Evolutionary conservation across 53 echinoderm and acorn worm species (phyloP).

Genomic region (Antedon mediterranea): DNA sequence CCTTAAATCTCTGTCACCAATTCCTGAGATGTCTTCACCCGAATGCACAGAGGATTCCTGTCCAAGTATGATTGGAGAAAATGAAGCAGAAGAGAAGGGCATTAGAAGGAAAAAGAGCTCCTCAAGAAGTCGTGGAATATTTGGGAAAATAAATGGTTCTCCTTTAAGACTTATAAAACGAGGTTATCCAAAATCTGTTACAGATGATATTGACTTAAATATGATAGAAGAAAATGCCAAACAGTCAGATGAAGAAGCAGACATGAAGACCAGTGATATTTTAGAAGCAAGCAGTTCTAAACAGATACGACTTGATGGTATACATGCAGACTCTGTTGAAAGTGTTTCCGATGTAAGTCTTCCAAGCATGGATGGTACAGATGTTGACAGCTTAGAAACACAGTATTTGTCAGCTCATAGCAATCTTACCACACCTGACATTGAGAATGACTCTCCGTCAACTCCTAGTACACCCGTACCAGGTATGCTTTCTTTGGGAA

Average conservation of each 20-base stretch:
- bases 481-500: constrained; percentile 1
- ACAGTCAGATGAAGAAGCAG: not conserved
- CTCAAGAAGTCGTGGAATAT: not conserved
- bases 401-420: constrained; percentile 56
- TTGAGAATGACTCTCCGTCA: constrained; percentile 40
- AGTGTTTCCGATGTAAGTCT: constrained; percentile 42
- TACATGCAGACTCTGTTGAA: constrained; percentile 44
- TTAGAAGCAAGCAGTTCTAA: not conserved
- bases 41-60: constrained; percentile 30
- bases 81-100: not conserved
- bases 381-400: constrained; percentile 73
- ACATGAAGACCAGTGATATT: not conserved
- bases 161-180: not conserved
- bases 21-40: constrained; percentile 79
- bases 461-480: constrained; percentile 33
- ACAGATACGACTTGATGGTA: not conserved
- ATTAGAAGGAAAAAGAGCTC: not conserved
- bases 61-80: not conserved
- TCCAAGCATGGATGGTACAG: constrained; percentile 42
- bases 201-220: not conserved
- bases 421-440: constrained; percentile 33
- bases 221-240: not conserved
- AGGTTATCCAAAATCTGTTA: not conserved
- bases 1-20: constrained; percentile 42
- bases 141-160: not conserved